phyloP scores from a whole-genome alignment of 2,797 vertebrate species.

The Cirrhinus molitorella region DNA sequence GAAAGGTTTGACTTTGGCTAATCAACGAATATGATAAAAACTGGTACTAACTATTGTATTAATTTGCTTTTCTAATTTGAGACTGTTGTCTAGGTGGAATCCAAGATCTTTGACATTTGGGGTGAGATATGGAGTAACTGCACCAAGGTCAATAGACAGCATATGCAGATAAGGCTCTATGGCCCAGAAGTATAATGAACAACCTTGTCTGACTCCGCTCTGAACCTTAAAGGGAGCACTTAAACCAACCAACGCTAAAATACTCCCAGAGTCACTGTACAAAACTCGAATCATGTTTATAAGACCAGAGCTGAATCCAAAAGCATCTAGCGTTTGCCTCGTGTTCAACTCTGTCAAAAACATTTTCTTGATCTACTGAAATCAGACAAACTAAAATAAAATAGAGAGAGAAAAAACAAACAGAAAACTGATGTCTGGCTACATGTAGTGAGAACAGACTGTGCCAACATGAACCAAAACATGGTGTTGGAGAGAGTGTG shows the following conservation, averaged over 20 bases:
- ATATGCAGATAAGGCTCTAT: not conserved
- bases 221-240: not conserved
- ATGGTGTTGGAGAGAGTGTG: not conserved
- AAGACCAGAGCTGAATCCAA: not conserved
- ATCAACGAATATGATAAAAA: too few species aligned
- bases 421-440: not conserved
- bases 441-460: not conserved
- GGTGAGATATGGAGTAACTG: too few species aligned
- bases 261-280: not conserved
- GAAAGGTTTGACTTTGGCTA: too few species aligned
- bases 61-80: too few species aligned
- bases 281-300: not conserved
- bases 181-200: not conserved
- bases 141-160: too few species aligned
- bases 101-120: too few species aligned
- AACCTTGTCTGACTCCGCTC: not conserved
- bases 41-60: too few species aligned
- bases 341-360: not conserved
- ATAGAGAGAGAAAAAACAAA: not conserved
- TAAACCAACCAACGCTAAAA: not conserved
- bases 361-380: not conserved
- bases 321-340: not conserved
- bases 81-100: too few species aligned
- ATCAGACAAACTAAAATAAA: too few species aligned
- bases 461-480: not conserved